Base-by-base conservation (phyloP, 1,140 invertebrate genomes). In the Arion vulgaris region DNA sequence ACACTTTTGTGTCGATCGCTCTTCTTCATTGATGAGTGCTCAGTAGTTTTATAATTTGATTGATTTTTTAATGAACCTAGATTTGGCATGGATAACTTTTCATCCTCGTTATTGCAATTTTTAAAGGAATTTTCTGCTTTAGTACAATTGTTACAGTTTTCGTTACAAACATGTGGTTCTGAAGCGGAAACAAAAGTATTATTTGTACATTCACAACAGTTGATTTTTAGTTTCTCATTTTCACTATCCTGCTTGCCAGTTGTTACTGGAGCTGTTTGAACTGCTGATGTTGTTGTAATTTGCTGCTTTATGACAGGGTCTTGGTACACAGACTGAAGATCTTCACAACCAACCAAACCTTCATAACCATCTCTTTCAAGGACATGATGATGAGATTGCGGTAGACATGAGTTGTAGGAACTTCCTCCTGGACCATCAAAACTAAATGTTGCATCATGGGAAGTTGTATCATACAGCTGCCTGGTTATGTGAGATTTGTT, bases 401-500 rank as follows among this genome's bases (percentile, higher is more conserved):
- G 62, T 19, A 71, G 34, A 26, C 36, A 13, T 28, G 49, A 45
- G 49, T 74, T 53, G 17, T 51, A 49, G 28, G 72, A 74, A 36
- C 17, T 73, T 39, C 15, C 80, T 11, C 71, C 80, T 32, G 71
- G 71, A 5, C 36, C 71, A 57, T 73, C 69, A 28, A 81, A 38
- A 28, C 26, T 57, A 53, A 51, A 72, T 4, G 45, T 51, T n/a
- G 68, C 39, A 45, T 53, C 69, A n/a, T 62, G 2, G 19, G 49
- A 73, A n/a, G 69, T n/a, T n/a, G 80, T 15, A 2, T 74, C 80
- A 39, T 1, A 74, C 51, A 62, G 11, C 19, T 51, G 80, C 2
- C 13, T n/a, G 9, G 81, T 78, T 5, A 71, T 75, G 38, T 79
- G 36, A 49, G 84, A 85, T 26, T 85, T 85, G 0, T 17, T 51